phyloP scores from a whole-genome alignment of 2,888 invertebrate species.

The Didymodactylos carnosus region DNA sequence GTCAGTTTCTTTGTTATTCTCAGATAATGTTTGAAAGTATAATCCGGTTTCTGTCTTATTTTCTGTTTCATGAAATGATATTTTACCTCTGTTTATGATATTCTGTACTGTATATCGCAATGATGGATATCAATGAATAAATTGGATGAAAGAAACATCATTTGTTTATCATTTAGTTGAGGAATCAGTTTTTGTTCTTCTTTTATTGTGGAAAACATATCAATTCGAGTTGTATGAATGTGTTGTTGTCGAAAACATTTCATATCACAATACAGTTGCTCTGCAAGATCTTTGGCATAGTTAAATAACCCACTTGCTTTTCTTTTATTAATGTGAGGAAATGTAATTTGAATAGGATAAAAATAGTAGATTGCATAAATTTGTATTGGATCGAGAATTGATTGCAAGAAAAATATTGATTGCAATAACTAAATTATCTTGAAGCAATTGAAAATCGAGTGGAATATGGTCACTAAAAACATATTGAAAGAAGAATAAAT shows the following conservation, averaged over 20 bases:
- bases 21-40: neutral
- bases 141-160: neutral
- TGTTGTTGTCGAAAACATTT: neutral
- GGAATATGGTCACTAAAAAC: no score
- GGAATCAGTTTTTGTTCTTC: neutral
- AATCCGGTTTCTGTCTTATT: neutral
- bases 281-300: neutral
- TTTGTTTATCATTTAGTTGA: neutral
- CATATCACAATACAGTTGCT: neutral
- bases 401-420: no score
- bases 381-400: neutral
- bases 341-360: neutral
- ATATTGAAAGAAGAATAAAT: no score
- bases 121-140: neutral
- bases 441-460: no score
- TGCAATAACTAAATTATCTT: no score
- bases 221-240: neutral
- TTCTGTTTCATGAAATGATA: neutral
- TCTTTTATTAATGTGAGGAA: neutral
- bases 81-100: neutral
- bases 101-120: neutral
- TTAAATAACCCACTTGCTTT: neutral
- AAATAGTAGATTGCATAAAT: neutral
- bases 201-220: neutral
- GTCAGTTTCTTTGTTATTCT: neutral